Base-by-base conservation (phyloP, 30 jellyfish, hydroid and myxozoan species). In the Turritopsis dohrnii region DNA sequence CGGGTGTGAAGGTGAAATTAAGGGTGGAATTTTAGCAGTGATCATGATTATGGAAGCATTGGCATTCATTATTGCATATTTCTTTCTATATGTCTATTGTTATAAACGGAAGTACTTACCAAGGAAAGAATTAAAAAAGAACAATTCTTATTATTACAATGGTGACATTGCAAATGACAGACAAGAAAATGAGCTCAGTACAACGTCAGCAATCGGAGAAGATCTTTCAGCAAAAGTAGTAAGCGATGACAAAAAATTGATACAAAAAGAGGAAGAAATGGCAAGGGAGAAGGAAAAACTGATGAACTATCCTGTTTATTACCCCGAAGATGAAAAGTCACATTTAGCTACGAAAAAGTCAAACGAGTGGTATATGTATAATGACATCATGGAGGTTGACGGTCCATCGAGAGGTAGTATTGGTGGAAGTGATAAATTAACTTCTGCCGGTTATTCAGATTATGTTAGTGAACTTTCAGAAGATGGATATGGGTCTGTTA, bases 311-410 rank as follows among this genome's bases (percentile, higher is more conserved):
- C 79, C 77, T 28, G 53, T 31, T 4, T 65, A 53, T 1, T 53
- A 54, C n/a, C 54, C 87, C 17, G 87, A 80, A 16, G 53, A 80
- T 23, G 87, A 80, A 26, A 80, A 80, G 53, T 53, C 87, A 53
- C 22, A 19, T 28, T n/a, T 28, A 29, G 41, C 81, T 21, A 52
- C 21, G 1, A 53, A 80, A 23, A 53, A 71, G 4, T 27, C 26
- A 19, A 80, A 80, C 26, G 81, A 53, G 53, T 31, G 52, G 52
- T 53, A 80, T 21, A 80, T 30, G 26, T 80, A 80, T 71, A 53
- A 80, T 80, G 87, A 82, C 28, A 29, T 66, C 7, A 79, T 79
- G 86, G 86, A 79, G 18, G 86, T 1, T 17, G 83, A 79, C 53
- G 83, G 83, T 3, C 83, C 83, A 4, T 30, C 73, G 18, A 20